Base-by-base conservation (phyloP, 2,797 vertebrate species). In the Melopsittacus undulatus region DNA sequence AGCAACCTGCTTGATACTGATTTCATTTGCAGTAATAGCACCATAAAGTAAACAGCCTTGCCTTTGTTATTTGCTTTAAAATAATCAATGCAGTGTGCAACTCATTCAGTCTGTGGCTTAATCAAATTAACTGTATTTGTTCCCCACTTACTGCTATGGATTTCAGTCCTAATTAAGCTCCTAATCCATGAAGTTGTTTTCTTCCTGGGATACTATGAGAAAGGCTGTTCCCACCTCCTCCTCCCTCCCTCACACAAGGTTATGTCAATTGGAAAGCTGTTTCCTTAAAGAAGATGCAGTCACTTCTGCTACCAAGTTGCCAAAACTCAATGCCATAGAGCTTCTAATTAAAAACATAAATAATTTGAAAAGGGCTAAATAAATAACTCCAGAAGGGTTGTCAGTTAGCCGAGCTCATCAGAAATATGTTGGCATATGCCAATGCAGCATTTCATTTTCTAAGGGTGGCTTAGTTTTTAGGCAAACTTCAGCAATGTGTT, bases 51-150 rank as follows among this genome's bases (percentile, higher is more conserved):
- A 96, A 95, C 68, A 94, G 93, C 86, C 88, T 95, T 95, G 78
- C 88, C 83, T 95, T 95, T 95, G 90, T 94, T 97, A 90, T 92
- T 96, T 96, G 90, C 95, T 92, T 96, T 96, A 94, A 95, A 97
- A 87, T 95, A 95, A 97, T 97, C 95, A 95, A 97, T 97, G 94
- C 81, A 85, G 52, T 87, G 86, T 89, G 90, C 81, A 95, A 94
- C 86, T 94, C 90, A 83, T 95, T 96, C 93, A 94, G 75, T 95
- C 93, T 83, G 64, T 77, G 93, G 87, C 88, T 95, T 97, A 97
- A 96, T 97, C 94, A 96, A 95, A 97, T 97, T 96, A 96, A 95
- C 91, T 96, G 74, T 96, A 96, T 96, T 97, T 96, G 92, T 94
- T 95, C 84, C 88, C 73, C 94, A 85, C 95, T 96, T 96, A 93